phyloP scores from a whole-genome alignment of 2,888 invertebrate species.

The Teinopalpus imperialis region DNA sequence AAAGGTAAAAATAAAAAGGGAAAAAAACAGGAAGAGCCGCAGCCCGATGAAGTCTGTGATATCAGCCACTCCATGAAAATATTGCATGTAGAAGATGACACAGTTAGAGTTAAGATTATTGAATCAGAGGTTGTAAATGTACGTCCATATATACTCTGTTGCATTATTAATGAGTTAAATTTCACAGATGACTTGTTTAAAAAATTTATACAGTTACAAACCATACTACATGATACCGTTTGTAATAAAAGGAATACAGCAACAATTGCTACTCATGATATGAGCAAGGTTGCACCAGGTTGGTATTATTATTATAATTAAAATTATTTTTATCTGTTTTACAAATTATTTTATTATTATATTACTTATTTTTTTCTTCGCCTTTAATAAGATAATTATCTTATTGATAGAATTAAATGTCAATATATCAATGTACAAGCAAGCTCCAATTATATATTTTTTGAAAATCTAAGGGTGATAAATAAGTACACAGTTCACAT shows the following conservation, averaged over 20 bases:
- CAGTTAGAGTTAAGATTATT: slow-evolving; percentile 73
- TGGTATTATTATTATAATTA: slow-evolving; percentile 28
- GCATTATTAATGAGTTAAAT: slow-evolving; percentile 84
- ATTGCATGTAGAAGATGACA: slow-evolving; percentile 74
- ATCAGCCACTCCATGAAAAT: slow-evolving; percentile 66
- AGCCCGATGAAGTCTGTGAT: slow-evolving; percentile 49
- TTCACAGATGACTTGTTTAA: slow-evolving; percentile 85
- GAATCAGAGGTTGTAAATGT: slow-evolving; percentile 82
- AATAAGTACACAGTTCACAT: too few species aligned
- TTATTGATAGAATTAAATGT: too few species aligned
- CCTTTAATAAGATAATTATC: too few species aligned
- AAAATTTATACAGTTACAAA: slow-evolving; percentile 90
- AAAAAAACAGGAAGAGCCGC: slow-evolving; percentile 62
- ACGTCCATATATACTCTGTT: slow-evolving; percentile 87
- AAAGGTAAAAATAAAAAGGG: slow-evolving; percentile 63
- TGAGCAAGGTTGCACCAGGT: slow-evolving; percentile 84
- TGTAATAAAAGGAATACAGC: slow-evolving; percentile 90
- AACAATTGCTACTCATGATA: slow-evolving; percentile 93
- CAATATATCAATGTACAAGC: too few species aligned
- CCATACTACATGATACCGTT: slow-evolving; percentile 87
- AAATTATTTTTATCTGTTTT: too few species aligned
- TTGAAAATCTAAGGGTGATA: too few species aligned
- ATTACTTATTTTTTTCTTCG: too few species aligned
- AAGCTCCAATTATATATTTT: too few species aligned
- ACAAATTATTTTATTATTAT: too few species aligned